Base-by-base conservation (phyloP, 2,113 vertebrate species). In the Corythornis madagascariensis region DNA sequence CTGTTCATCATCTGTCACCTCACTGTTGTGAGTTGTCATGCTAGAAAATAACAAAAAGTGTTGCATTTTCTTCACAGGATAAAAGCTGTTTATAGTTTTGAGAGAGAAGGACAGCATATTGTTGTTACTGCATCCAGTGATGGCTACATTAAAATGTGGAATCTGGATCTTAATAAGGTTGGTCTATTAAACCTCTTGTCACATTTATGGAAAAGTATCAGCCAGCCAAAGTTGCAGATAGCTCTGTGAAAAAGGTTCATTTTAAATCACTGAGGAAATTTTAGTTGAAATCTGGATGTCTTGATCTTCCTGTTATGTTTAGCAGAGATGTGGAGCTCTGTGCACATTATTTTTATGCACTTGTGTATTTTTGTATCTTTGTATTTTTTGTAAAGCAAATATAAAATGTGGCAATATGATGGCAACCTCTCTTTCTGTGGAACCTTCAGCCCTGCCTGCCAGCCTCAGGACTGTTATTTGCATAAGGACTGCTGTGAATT, bases 111-210 rank as follows among this genome's bases (percentile, higher is more conserved):
- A 83, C 94, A 96, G 90, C 97, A 95, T 38, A 72, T 99, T 85
- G 38, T 99, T 83, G 98, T 98, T 89, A 99, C 99, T 13, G 99
- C 99, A 25, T 99, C 99, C 11, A 99, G 98, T 55, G 99, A 99
- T 25, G 99, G 99, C 56, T 99, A 98, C 94, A 98, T 99, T 97
- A 99, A 99, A 97, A 96, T 99, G 97, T 99, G 99, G 99, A 98
- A 98, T 64, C 92, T 99, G 40, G 79, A 97, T 71, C 92, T 98
- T 42, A 96, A 98, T 67, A 97, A 99, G 98, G 99, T 98, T 65
- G 33, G 97, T 96, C 55, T 80, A 7, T 56, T 61, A 52, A n/a
- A 47, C n/a, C 61, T 25, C 50, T 77, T 76, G 17, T 63, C 69
- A 19, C 18, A 13, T 72, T 31, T 64, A 31, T n/a, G n/a, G 56